Percentiles rank a stretch among this genome's conserved stretches.
These are phyloP conservation scores for Scaptomyza polygonia DNA, from an alignment of 2,888 invertebrate species.

Conservation along the genomic window DNA sequence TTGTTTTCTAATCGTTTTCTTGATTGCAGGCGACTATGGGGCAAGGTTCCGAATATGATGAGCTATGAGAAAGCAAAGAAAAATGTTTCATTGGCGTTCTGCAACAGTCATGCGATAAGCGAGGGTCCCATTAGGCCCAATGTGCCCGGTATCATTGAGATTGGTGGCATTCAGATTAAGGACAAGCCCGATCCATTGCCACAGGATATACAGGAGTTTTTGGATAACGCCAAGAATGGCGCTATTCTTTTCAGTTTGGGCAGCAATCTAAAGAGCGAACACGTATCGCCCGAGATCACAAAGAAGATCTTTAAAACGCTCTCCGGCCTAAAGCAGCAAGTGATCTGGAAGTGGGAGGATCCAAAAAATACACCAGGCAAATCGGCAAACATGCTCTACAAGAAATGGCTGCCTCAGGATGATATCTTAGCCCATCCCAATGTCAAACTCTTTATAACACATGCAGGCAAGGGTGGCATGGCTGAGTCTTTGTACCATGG, in stretches of 20 bases:
- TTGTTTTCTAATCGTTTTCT: neutral
- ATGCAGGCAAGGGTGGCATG: slow-evolving; percentile 88
- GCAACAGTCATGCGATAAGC: slow-evolving; percentile 78
- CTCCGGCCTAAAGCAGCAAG: slow-evolving; percentile 86
- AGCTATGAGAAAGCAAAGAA: slow-evolving; percentile 66
- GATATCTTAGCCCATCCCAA: slow-evolving; percentile 88
- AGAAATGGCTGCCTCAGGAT: slow-evolving; percentile 89
- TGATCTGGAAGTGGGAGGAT: slow-evolving; percentile 89
- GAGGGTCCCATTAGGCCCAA: slow-evolving; percentile 80
- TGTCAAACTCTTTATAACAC: slow-evolving; percentile 87
- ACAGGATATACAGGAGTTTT: slow-evolving; percentile 81
- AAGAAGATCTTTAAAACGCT: slow-evolving; percentile 86
- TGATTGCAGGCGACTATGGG: slow-evolving; percentile 41
- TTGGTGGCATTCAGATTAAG: slow-evolving; percentile 83
- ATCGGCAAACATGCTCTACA: slow-evolving; percentile 84
- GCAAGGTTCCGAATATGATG: slow-evolving; percentile 57
- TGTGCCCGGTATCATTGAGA: slow-evolving; percentile 81
- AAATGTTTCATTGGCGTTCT: slow-evolving; percentile 81
- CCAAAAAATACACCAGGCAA: slow-evolving; percentile 84
- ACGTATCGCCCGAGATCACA: slow-evolving; percentile 85
- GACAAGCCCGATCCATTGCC: slow-evolving; percentile 78
- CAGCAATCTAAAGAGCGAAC: slow-evolving; percentile 82
- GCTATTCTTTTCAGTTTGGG: slow-evolving; percentile 85
- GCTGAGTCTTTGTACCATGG: slow-evolving; percentile 87
- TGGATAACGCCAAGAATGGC: slow-evolving; percentile 83